Percentiles rank a stretch among this genome's conserved stretches.
These are phyloP conservation scores for Saturnia japonica DNA, from an alignment of 2,888 invertebrate genomes.

Conservation along the genomic window DNA sequence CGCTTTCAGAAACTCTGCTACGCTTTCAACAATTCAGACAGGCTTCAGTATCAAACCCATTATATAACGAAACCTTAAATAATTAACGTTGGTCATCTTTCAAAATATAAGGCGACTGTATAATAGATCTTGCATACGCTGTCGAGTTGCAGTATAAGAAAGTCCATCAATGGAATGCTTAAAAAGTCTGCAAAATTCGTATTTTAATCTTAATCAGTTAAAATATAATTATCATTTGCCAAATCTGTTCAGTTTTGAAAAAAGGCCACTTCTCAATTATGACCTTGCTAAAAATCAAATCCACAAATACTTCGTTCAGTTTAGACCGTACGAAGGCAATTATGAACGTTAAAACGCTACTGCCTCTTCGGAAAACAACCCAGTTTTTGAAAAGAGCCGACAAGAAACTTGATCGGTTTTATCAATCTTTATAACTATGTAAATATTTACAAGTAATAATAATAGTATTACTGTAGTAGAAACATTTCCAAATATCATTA, in stretches of 20 bases:
- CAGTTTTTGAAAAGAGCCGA: too few species aligned
- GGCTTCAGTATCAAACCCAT: conserved; percentile 2
- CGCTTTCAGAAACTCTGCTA: conserved; percentile 46
- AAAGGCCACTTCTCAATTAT: too few species aligned
- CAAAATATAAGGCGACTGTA: not conserved
- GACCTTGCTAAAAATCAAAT: too few species aligned
- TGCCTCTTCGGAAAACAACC: too few species aligned
- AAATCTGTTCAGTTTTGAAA: not conserved
- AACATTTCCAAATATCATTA: too few species aligned
- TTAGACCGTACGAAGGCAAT: too few species aligned
- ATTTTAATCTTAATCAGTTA: not conserved
- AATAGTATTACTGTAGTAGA: too few species aligned
- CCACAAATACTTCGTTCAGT: too few species aligned
- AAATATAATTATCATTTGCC: not conserved
- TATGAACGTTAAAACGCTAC: too few species aligned
- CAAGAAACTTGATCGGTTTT: too few species aligned
- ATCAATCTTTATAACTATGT: too few species aligned
- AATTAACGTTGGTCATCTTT: not conserved
- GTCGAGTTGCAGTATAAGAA: not conserved
- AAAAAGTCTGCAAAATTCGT: not conserved
- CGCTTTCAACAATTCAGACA: conserved; percentile 21
- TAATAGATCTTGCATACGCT: not conserved
- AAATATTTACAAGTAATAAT: too few species aligned
- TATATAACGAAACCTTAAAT: not conserved
- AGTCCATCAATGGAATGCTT: not conserved